phyloP scores from a whole-genome alignment of 2,797 vertebrate species.

The Melanotaenia boesemani region DNA sequence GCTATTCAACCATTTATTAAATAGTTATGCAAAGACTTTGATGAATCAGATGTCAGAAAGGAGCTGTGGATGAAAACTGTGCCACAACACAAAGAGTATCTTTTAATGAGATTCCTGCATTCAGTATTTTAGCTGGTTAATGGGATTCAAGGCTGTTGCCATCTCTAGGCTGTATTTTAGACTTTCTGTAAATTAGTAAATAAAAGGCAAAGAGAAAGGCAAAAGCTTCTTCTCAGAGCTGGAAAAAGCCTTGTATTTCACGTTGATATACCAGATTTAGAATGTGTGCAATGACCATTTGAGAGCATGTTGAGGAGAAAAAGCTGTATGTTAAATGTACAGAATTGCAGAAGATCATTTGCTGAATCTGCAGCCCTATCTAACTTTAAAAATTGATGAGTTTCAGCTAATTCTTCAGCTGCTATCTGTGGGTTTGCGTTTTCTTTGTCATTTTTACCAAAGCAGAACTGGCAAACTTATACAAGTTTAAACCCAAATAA shows the following conservation, averaged over 20 bases:
- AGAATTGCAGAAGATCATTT: not conserved
- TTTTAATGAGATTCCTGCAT: constrained; percentile 27
- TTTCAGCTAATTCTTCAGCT: not conserved
- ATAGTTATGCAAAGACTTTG: constrained; percentile 3
- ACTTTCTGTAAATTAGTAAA: constrained; percentile 10
- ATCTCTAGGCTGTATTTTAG: not conserved
- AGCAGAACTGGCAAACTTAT: not conserved
- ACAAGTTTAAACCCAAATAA: too few relatives aligned
- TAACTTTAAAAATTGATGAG: not conserved
- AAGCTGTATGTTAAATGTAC: not conserved
- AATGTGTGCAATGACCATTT: not conserved
- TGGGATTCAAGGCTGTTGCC: not conserved
- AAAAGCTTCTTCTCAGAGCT: not conserved
- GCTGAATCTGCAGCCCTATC: not conserved
- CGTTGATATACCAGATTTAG: not conserved
- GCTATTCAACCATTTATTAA: constrained; percentile 9
- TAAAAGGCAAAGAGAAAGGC: too few relatives aligned
- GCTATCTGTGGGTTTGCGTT: too few relatives aligned
- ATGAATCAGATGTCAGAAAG: constrained; percentile 42
- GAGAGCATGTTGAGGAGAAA: too few relatives aligned
- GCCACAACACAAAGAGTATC: constrained; percentile 16
- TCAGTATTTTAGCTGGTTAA: constrained; percentile 3
- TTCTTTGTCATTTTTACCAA: not conserved
- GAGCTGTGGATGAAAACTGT: constrained; percentile 5
- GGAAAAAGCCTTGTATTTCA: not conserved